Conservation (phyloP, 2,113 vertebrate species). For the Sisor rabdophorus region DNA sequence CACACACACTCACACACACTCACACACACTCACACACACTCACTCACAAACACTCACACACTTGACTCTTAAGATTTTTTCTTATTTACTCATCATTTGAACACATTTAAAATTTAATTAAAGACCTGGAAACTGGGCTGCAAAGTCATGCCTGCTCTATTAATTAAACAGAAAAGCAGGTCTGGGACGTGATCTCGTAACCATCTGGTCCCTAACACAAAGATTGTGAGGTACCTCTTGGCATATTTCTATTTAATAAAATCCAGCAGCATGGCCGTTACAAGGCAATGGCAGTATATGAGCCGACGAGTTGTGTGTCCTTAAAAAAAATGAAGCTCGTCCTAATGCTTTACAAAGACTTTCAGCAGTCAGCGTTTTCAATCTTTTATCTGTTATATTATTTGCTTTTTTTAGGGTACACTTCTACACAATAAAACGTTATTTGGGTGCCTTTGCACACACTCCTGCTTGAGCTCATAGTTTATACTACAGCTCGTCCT, state of each 20-base stretch:
- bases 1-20: conserved; percentile 4
- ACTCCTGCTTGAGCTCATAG: background rate
- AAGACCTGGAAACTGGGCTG: conserved; percentile 39
- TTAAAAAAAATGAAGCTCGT: background rate
- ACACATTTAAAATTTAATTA: conserved; percentile 51
- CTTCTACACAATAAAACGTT: background rate
- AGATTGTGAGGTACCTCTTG: background rate
- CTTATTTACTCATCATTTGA: conserved; percentile 35
- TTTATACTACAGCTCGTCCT: background rate
- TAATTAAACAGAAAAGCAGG: conserved; percentile 42
- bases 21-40: conserved; percentile 14
- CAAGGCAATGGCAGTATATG: background rate
- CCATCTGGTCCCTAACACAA: background rate
- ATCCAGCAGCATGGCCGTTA: background rate
- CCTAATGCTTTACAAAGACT: background rate
- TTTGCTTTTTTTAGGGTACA: background rate
- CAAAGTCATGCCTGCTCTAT: conserved; percentile 19
- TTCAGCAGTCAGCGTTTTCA: background rate
- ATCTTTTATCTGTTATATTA: background rate
- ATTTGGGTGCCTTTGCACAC: background rate
- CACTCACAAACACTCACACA: conserved; percentile 3
- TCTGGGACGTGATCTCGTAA: conserved; percentile 25
- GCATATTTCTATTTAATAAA: background rate
- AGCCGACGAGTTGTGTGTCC: background rate
- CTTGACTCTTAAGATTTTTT: background rate